A percentile compares a stretch with the other conserved stretches of the same genome.
These are phyloP conservation scores for Pogonophryne albipinna DNA, from an alignment of 2,797 vertebrate genomes.

Conservation along the genomic window DNA sequence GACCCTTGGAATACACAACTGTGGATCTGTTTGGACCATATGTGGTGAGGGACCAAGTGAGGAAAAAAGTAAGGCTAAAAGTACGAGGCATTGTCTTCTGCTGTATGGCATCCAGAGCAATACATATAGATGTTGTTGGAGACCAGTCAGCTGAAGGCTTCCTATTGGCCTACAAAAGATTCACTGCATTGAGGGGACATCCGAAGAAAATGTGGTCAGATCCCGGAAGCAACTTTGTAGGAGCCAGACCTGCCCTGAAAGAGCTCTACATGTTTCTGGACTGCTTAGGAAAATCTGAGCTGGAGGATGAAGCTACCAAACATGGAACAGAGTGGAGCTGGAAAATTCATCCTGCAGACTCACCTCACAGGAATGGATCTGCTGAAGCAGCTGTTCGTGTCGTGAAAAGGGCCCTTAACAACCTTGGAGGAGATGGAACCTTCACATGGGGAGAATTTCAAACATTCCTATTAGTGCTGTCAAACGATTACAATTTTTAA, in stretches of 20 bases:
- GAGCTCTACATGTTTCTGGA: background rate
- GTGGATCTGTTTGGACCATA: too few species aligned
- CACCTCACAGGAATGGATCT: background rate
- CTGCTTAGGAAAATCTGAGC: too few species aligned
- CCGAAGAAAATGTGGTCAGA: background rate
- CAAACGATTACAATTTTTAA: too few species aligned
- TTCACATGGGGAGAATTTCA: constrained; percentile 5
- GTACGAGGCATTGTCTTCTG: too few species aligned
- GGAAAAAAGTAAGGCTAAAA: too few species aligned
- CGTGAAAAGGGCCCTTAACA: background rate
- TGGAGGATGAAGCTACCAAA: background rate
- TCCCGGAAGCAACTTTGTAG: background rate
- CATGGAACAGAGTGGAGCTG: constrained; percentile 11
- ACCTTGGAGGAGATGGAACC: background rate
- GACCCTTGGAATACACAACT: too few species aligned
- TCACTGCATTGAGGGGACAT: too few species aligned
- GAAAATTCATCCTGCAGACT: constrained; percentile 19
- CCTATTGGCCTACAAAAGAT: too few species aligned
- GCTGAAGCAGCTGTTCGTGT: background rate
- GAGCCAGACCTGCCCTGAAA: background rate
- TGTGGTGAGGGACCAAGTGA: too few species aligned
- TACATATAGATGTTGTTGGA: too few species aligned
- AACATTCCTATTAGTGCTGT: background rate
- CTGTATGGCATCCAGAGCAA: too few species aligned
- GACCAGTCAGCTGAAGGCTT: too few species aligned